Base-by-base conservation (phyloP, 2,888 invertebrate genomes). In the Adelphocoris suturalis region DNA sequence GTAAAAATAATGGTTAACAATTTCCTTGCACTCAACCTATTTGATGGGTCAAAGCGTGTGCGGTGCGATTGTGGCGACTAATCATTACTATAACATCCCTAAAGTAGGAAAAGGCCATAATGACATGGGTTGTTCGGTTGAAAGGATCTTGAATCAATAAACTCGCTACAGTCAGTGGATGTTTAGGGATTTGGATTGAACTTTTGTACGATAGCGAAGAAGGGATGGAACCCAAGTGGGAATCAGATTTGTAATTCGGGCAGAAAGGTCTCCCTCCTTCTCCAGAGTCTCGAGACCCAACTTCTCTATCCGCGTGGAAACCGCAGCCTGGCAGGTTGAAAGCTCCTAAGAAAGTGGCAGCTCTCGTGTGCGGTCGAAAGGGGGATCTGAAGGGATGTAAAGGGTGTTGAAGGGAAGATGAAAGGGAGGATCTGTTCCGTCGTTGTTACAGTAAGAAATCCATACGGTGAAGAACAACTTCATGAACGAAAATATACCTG, bases 291-390 rank as follows among this genome's bases (percentile, higher is more conserved):
- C 37, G 61, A 46, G 85, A 27, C 47, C 7, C 9, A 46, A 47
- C 61, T 55, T 28, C 85, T 80, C 57, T 27, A 28, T 85, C 61
- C 61, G 37, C 61, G 61, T 57, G 85, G 61, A 61, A 84, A 84
- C 84, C 84, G 57, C 84, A 84, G 23, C 85, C 28, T 85, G 85
- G 61, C 85, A 85, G 85, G 55, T 85, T 61, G 85, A 85, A 61
- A 85, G 85, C 61, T 85, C 27, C 84, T 84, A 28, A 84, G 84
- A 13, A 81, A 11, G 78, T n/a, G 13, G n/a, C n/a, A 16, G 12
- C n/a, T 46, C 78, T 78, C 23, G 23, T 23, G 82, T 82, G 47
- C 23, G 19, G 37, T 28, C 57, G 4, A 61, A 27, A 82, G 85
- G 85, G n/a, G 61, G 37, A 85, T 61, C 37, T 28, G 61, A 61